These are phyloP conservation scores for Anastrepha obliqua DNA, from an alignment of 1,140 invertebrate genomes.

Conservation along the genomic window DNA sequence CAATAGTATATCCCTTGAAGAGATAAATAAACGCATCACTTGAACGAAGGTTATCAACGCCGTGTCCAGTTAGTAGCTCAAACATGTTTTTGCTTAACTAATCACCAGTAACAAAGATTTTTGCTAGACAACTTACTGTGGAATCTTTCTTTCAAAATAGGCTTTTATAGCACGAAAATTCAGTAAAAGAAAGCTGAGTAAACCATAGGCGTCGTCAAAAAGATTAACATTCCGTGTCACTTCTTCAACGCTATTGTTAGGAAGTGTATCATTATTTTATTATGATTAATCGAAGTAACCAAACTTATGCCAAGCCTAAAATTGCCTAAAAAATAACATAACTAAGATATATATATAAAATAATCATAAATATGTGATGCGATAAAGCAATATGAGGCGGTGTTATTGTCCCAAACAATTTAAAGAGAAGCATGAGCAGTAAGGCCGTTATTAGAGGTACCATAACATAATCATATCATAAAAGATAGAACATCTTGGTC, in stretches of 20 bases:
- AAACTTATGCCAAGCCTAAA: neutral
- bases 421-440: too few relatives aligned
- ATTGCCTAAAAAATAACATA: neutral
- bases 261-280: neutral
- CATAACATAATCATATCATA: too few relatives aligned
- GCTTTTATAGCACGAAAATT: neutral
- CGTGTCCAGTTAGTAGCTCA: neutral
- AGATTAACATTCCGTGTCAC: neutral
- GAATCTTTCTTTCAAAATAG: neutral
- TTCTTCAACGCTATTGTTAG: neutral
- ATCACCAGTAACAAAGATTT: neutral
- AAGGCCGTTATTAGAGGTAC: too few relatives aligned
- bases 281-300: neutral
- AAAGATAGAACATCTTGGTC: neutral
- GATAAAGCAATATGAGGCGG: neutral
- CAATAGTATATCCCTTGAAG: neutral
- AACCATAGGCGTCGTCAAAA: neutral
- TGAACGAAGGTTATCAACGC: neutral
- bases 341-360: neutral
- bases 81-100: neutral
- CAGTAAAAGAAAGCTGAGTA: neutral
- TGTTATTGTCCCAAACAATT: too few relatives aligned
- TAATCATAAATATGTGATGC: neutral
- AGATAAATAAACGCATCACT: slow-evolving; percentile 26
- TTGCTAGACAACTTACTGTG: neutral